Percentiles rank a stretch among this genome's conserved stretches.
phyloP scores from a whole-genome alignment of 2,888 invertebrate genomes.

The Hypolimnas misippus region DNA sequence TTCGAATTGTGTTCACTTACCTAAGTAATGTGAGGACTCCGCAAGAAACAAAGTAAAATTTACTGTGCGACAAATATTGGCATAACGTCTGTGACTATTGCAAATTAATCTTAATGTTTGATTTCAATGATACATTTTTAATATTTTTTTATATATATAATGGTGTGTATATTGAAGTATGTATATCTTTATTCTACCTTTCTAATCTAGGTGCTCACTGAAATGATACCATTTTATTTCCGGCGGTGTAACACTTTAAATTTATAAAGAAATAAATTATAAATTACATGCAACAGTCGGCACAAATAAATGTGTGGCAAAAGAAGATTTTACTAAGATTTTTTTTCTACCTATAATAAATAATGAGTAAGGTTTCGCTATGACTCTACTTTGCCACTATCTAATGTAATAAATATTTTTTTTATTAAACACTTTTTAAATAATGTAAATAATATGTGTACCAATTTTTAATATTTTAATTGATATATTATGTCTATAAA shows the following conservation, averaged over 20 bases:
- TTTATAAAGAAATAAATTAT: slow-evolving; percentile 34
- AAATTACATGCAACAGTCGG: slow-evolving; percentile 70
- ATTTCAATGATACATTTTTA: slow-evolving; percentile 24
- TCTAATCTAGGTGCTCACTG: slow-evolving; percentile 36
- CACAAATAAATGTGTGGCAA: slow-evolving; percentile 77
- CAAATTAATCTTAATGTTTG: slow-evolving; percentile 59
- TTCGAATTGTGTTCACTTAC: slow-evolving; percentile 79
- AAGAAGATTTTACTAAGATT: slow-evolving; percentile 63
- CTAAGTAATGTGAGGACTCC: slow-evolving; percentile 83
- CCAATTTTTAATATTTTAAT: no score
- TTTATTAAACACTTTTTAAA: not conserved
- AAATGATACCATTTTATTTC: slow-evolving; percentile 29
- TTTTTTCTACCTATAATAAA: slow-evolving; percentile 55
- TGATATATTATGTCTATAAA: not conserved
- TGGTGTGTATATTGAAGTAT: slow-evolving; percentile 31
- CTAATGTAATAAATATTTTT: slow-evolving; percentile 51
- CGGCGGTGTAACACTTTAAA: slow-evolving; percentile 14
- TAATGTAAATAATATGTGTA: not conserved
- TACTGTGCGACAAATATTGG: slow-evolving; percentile 79
- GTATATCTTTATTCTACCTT: slow-evolving; percentile 39
- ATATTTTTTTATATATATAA: slow-evolving; percentile 40
- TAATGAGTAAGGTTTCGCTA: slow-evolving; percentile 82
- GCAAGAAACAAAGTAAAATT: slow-evolving; percentile 83
- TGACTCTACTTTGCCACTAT: slow-evolving; percentile 83
- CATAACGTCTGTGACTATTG: slow-evolving; percentile 60